A percentile compares a stretch with the other conserved stretches of the same genome.
Evolutionary conservation across 37 sponge, comb jelly and placozoan species (phyloP).

Genomic region (Diacarnus erythraeanus): DNA sequence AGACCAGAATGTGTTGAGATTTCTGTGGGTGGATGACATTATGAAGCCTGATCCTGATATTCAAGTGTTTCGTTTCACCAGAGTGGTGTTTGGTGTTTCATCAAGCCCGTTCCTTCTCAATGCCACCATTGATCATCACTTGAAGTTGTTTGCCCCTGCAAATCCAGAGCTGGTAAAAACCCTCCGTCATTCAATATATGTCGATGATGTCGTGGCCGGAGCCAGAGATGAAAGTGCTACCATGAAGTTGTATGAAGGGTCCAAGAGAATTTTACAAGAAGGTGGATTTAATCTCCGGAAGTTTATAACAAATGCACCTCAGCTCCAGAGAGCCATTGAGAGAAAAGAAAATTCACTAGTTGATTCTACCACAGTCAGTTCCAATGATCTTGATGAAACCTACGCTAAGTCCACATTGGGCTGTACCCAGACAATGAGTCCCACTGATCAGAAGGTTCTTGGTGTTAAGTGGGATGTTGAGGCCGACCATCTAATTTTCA

Average conservation of each 20-base stretch:
- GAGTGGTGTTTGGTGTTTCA: slow-evolving; percentile 55
- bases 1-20: no score
- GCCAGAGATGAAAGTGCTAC: slow-evolving; percentile 22
- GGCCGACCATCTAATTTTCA: slow-evolving; percentile 25
- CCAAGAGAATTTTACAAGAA: slow-evolving; percentile 23
- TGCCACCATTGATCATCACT: slow-evolving; percentile 38
- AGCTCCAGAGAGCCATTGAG: not conserved
- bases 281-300: slow-evolving; percentile 55
- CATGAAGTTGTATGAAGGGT: slow-evolving; percentile 17
- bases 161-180: slow-evolving; percentile 32
- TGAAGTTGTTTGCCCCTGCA: not conserved
- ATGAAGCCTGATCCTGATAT: no score
- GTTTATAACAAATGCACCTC: slow-evolving; percentile 23
- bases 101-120: slow-evolving; percentile 56
- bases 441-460: slow-evolving; percentile 32
- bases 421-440: not conserved
- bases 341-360: not conserved
- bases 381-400: not conserved
- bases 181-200: slow-evolving; percentile 14
- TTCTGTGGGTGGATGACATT: no score
- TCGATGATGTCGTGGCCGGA: slow-evolving; percentile 42
- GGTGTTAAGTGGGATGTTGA: slow-evolving; percentile 28
- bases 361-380: no score
- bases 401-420: slow-evolving; percentile 32
- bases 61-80: no score